A percentile compares a stretch with the other conserved stretches of the same genome.
phyloP scores from a whole-genome alignment of 2,888 invertebrate species.

The Leucania comma region DNA sequence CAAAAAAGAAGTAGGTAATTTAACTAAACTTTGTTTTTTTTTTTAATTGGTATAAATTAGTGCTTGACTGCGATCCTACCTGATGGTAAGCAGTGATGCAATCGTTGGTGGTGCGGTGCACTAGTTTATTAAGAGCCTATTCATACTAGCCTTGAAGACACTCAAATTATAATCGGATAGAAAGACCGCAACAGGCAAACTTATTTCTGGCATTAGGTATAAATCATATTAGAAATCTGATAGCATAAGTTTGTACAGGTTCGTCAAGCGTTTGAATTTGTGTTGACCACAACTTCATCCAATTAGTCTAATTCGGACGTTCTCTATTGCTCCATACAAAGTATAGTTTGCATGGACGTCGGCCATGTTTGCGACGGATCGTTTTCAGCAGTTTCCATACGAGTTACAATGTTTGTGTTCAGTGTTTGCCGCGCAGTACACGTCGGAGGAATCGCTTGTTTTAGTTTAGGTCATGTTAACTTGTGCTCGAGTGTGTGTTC shows the following conservation, averaged over 20 bases:
- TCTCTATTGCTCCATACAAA: background rate
- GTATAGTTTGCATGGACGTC: background rate
- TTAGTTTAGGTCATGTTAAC: conserved; percentile 14
- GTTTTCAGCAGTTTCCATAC: conserved; percentile 23
- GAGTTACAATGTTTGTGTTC: conserved; percentile 20
- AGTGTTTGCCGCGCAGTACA: background rate
- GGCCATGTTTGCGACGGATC: conserved; percentile 15
- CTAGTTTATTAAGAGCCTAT: no score
- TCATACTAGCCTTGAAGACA: no score
- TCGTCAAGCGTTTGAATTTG: background rate
- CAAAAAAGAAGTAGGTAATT: no score
- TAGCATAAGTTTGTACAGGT: background rate
- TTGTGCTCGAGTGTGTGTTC: conserved; percentile 7
- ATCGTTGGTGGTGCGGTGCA: no score
- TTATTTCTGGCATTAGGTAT: no score
- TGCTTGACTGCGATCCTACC: no score
- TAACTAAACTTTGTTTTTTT: no score
- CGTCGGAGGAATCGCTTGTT: conserved; percentile 17
- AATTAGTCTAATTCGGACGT: conserved; percentile 16
- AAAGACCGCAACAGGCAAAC: no score
- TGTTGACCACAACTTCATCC: background rate
- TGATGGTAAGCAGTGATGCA: no score
- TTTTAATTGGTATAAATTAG: no score
- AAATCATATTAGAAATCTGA: background rate
- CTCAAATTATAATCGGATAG: no score